Conservation (phyloP, 2,113 vertebrate genomes). For the Petroica traversi region DNA sequence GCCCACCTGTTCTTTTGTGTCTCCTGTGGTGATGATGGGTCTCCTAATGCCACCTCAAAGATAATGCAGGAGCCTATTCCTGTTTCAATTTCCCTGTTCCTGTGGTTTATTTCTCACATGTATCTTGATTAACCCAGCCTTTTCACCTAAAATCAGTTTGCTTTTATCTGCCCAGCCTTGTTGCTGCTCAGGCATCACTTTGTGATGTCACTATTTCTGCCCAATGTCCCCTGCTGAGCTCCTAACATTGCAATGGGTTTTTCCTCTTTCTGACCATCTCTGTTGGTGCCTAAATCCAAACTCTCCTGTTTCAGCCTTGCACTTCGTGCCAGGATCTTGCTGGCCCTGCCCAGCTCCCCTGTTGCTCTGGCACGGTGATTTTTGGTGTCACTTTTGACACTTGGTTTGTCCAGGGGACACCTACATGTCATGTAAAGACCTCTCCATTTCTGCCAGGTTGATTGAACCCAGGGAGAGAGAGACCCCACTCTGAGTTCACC, state of each 20-base stretch:
- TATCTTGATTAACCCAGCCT: neutral
- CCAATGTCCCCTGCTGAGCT: fast-evolving
- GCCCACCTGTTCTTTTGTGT: fast-evolving
- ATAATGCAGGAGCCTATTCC: neutral
- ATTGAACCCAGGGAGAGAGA: neutral
- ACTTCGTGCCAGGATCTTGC: neutral
- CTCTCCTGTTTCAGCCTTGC: neutral
- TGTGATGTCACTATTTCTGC: neutral
- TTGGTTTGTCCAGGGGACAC: neutral
- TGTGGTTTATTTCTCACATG: neutral
- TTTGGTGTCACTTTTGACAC: neutral
- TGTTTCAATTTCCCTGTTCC: neutral
- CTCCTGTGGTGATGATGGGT: neutral
- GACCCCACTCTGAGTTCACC: fast-evolving
- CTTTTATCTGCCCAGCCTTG: neutral
- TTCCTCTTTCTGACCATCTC: neutral
- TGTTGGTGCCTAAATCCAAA: neutral
- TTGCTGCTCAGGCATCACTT: neutral
- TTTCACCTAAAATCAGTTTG: neutral
- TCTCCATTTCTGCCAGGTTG: neutral
- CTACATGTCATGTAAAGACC: fast-evolving
- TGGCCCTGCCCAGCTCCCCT: neutral
- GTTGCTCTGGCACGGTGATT: neutral
- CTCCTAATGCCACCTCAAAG: neutral
- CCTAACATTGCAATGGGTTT: neutral